Evolutionary conservation across 2,113 vertebrate genomes (phyloP), one percentile per base, ranked within the genome.

Genomic region (Polypterus senegalus): DNA sequence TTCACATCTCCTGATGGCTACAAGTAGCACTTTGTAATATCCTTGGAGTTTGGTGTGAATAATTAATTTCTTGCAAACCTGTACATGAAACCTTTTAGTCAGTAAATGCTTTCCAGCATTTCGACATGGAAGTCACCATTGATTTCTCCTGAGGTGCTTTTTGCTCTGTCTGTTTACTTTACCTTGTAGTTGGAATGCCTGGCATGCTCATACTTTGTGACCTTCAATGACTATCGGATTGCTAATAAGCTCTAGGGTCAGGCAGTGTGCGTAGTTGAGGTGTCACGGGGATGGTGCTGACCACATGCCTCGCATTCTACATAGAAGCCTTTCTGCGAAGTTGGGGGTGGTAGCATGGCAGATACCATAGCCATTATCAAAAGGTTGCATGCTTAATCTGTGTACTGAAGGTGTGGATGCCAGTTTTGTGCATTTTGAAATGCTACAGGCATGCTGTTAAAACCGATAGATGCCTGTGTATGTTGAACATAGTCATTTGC

Each of bases 131-230:
- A 5, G 43, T 27, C 9, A 5, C 5, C 6, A 55, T 5, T 8
- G 43, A 5, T 6, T 9, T 10, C 10, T 55, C 43, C 43, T 27
- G 43, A 11, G 10, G 10, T 55, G 6, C 54, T 10, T 55, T 10
- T 11, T 5, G 56, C 57, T 11, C 48, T 10, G 11, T 6, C 49
- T 58, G 44, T 59, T 54, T 58, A 47, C 56, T 7, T 58, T 49
- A 45, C 46, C 61, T 61, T 57, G 10, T 45, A 48, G 44, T 47
- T 62, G 61, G 65, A 66, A 66, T 66, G 61, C 54, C 48, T 43
- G 59, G 49, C 55, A 57, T 58, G 60, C 61, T 11, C 46, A 45
- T 48, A 59, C 49, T n/a, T 55, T 9, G 49, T 44, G 60, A 44
- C 47, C 48, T 48, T 47, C 47, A 4, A 57, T 54, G 6, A 49